Conservation (phyloP, 2,888 invertebrate species). For the Salpingus planirostris region DNA sequence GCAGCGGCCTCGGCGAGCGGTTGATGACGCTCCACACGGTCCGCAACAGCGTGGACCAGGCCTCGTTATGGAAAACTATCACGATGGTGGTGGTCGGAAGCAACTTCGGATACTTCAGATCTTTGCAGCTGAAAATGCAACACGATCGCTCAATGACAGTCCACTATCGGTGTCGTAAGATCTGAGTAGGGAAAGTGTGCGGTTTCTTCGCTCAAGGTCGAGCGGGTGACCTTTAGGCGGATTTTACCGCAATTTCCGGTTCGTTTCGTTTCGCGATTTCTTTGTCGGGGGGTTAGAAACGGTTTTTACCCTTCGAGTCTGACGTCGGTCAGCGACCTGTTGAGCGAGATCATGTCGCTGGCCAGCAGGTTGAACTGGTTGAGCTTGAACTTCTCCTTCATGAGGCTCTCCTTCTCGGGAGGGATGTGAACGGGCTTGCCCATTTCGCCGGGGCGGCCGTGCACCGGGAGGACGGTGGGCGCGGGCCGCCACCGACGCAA, state of each 20-base stretch:
- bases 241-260: conserved; percentile 1
- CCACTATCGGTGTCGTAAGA: too few species aligned
- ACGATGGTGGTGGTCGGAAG: conserved; percentile 93
- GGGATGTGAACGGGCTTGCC: conserved; percentile 90
- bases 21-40: conserved; percentile 97
- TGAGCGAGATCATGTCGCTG: conserved; percentile 94
- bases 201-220: too few species aligned
- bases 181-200: too few species aligned
- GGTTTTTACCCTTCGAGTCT: conserved; percentile 86
- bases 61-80: conserved; percentile 99
- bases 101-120: conserved; percentile 64
- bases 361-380: conserved; percentile 98
- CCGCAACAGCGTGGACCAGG: conserved; percentile 91
- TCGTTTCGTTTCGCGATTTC: conserved; percentile 1
- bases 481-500: conserved; percentile 67
- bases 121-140: conserved; percentile 63
- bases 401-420: conserved; percentile 72
- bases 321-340: conserved; percentile 90
- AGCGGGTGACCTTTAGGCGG: too few species aligned
- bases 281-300: too few species aligned
- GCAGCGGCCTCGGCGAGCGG: conserved; percentile 76
- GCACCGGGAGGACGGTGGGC: conserved; percentile 56
- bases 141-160: too few species aligned
- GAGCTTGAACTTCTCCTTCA: conserved; percentile 93
- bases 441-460: conserved; percentile 79